A percentile compares a stretch with the other conserved stretches of the same genome.
Evolutionary conservation across 2,888 invertebrate genomes (phyloP).

Genomic region (Pyralis farinalis): DNA sequence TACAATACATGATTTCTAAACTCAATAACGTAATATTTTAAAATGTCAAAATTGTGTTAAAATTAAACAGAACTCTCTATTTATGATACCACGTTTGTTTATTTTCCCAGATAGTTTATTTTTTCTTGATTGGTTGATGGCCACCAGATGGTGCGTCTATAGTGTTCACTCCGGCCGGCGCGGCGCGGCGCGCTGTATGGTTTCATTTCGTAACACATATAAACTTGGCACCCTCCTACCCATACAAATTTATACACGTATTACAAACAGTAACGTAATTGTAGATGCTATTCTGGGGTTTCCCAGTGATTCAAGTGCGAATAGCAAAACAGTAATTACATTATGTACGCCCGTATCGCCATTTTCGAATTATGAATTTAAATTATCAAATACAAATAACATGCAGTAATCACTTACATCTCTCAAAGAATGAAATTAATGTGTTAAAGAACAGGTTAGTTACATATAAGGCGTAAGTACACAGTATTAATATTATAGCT

Average conservation of each 20-base stretch:
- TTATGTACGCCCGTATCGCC: no score
- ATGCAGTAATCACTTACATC: no score
- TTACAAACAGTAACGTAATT: constrained; percentile 10
- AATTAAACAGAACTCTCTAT: constrained; percentile 56
- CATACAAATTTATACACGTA: constrained; percentile 62
- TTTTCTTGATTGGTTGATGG: constrained; percentile 68
- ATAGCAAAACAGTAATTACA: no score
- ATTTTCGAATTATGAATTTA: no score
- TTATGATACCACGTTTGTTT: constrained; percentile 66
- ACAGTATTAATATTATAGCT: no score
- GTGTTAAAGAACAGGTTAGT: no score
- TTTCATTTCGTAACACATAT: constrained; percentile 62
- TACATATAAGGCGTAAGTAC: no score
- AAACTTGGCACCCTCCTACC: constrained; percentile 64
- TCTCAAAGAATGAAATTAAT: no score
- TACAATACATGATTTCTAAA: constrained; percentile 1
- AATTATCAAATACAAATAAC: no score
- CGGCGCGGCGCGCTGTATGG: constrained; percentile 46
- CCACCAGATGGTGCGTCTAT: constrained; percentile 69
- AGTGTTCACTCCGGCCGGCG: no score
- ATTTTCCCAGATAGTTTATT: constrained; percentile 70
- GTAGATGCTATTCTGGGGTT: no score
- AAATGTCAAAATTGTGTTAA: constrained; percentile 38
- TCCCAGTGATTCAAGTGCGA: no score
- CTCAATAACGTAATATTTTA: constrained; percentile 16